These are phyloP conservation scores for Fistularia commersonii DNA, from an alignment of 2,797 vertebrate species.

Conservation along the genomic window DNA sequence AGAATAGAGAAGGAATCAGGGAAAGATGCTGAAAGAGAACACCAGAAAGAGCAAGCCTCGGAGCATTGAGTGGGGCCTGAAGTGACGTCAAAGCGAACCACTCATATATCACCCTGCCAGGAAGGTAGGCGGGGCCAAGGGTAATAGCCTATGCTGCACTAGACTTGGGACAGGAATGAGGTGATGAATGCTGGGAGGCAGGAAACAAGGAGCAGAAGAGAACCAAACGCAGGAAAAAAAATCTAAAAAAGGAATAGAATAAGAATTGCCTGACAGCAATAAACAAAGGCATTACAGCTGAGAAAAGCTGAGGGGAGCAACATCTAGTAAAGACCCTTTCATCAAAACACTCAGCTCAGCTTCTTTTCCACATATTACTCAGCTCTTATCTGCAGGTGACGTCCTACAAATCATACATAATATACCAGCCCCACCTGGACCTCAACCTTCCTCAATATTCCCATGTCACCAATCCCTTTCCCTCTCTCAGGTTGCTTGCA, in stretches of 20 bases:
- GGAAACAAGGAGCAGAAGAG: slow-evolving; percentile 9
- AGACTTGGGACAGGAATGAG: slow-evolving; percentile 25
- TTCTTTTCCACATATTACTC: slow-evolving; percentile 20
- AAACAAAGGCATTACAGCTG: not conserved
- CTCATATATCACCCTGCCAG: slow-evolving; percentile 61
- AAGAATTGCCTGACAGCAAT: not conserved
- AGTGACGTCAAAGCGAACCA: slow-evolving; percentile 68
- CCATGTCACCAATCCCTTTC: slow-evolving; percentile 24
- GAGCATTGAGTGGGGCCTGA: slow-evolving; percentile 55
- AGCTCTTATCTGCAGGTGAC: slow-evolving; percentile 13
- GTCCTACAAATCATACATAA: slow-evolving; percentile 39
- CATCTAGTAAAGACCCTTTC: slow-evolving; percentile 5
- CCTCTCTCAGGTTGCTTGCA: slow-evolving; percentile 15
- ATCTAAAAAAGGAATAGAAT: not conserved
- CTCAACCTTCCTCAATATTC: slow-evolving; percentile 9
- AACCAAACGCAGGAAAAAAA: slow-evolving; percentile 1
- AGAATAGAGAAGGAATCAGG: slow-evolving; percentile 18
- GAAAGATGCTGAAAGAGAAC: slow-evolving; percentile 36
- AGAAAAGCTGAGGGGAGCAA: slow-evolving; percentile 2
- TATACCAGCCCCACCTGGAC: slow-evolving; percentile 31
- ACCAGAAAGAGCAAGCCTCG: slow-evolving; percentile 43
- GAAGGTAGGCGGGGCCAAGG: slow-evolving; percentile 30
- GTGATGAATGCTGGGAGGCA: slow-evolving; percentile 21
- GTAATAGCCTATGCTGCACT: slow-evolving; percentile 32
- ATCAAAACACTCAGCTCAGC: slow-evolving; percentile 9